Evolutionary conservation across 2,113 vertebrate species (phyloP).

Genomic region (Tyto alba): DNA sequence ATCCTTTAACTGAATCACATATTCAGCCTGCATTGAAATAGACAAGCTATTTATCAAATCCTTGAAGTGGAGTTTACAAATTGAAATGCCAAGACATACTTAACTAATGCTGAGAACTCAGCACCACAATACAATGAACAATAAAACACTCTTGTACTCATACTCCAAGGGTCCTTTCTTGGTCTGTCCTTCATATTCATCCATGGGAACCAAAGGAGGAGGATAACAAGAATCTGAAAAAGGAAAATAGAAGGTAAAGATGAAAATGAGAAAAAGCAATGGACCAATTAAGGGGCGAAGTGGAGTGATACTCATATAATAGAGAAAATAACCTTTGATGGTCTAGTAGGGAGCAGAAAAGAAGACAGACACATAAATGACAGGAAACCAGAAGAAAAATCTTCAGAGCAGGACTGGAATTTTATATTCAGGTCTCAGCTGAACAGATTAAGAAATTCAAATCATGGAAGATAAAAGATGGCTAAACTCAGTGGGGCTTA

Average conservation of each 20-base stretch:
- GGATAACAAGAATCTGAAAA: neutral
- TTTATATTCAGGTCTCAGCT: neutral
- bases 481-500: neutral
- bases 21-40: neutral
- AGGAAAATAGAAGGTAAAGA: neutral
- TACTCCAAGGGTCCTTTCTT: neutral
- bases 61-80: slow-evolving; percentile 6
- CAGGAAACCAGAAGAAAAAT: neutral
- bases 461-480: neutral
- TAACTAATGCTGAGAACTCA: neutral
- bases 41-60: neutral
- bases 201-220: neutral
- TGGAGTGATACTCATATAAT: neutral
- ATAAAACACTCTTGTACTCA: neutral
- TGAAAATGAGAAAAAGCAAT: neutral
- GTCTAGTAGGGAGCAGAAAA: neutral
- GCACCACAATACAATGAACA: neutral
- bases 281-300: neutral
- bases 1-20: neutral
- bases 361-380: neutral
- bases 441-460: neutral
- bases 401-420: neutral
- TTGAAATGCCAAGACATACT: neutral
- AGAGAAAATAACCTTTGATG: neutral
- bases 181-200: neutral